These are phyloP conservation scores for Cosmia trapezina DNA, from an alignment of 2,888 invertebrate genomes.

Conservation along the genomic window DNA sequence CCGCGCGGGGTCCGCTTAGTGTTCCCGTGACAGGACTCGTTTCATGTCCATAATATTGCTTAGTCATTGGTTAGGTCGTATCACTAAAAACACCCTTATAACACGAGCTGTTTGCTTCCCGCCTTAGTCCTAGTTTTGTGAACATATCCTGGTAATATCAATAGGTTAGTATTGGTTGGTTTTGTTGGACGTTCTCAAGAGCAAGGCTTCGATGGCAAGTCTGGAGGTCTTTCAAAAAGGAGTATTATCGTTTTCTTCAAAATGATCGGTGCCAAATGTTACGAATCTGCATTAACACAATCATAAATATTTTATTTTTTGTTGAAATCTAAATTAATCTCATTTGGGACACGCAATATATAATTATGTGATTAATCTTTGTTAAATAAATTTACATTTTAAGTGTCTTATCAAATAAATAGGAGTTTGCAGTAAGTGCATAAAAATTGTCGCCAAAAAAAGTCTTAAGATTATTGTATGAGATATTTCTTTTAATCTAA, in stretches of 20 bases:
- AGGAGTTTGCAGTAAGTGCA: constrained; percentile 32
- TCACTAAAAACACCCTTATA: background rate
- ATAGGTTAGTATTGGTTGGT: constrained; percentile 53
- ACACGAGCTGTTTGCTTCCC: constrained; percentile 17
- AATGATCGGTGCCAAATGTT: constrained; percentile 56
- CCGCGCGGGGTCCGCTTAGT: background rate
- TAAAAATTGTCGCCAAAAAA: constrained; percentile 39
- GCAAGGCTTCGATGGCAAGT: background rate
- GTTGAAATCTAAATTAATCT: constrained; percentile 32
- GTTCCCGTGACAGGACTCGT: background rate
- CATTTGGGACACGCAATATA: constrained; percentile 27
- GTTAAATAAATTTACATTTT: constrained; percentile 27
- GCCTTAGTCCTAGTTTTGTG: constrained; percentile 43
- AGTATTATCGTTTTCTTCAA: background rate
- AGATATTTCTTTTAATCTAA: constrained; percentile 32
- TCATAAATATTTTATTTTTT: constrained; percentile 20
- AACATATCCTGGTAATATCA: constrained; percentile 69
- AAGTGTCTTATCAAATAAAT: constrained; percentile 21
- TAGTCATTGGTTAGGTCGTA: background rate
- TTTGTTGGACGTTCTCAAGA: constrained; percentile 24
- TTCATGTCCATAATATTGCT: background rate
- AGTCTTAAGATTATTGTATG: constrained; percentile 20
- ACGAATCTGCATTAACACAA: constrained; percentile 19
- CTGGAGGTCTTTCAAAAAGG: background rate
- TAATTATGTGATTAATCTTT: constrained; percentile 33